Percentiles rank a stretch among this genome's conserved stretches.
These are phyloP conservation scores for Eulemur albifrons DNA, from an alignment of 2,797 vertebrate species.

Conservation along the genomic window DNA sequence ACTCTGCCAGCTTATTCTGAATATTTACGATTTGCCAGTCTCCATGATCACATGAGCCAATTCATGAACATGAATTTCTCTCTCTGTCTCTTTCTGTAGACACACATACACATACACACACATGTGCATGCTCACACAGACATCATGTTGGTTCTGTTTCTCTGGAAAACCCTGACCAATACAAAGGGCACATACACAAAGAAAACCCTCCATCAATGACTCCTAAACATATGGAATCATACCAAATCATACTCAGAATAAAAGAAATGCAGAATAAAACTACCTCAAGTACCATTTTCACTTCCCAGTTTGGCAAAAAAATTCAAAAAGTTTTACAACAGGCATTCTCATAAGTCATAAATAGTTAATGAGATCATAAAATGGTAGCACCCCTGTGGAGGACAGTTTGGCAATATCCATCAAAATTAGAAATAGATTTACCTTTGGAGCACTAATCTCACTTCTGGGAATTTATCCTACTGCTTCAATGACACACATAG, in stretches of 20 bases:
- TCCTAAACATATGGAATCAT: background rate
- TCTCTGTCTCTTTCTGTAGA: background rate
- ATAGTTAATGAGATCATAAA: background rate
- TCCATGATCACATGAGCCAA: background rate
- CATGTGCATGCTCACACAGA: background rate
- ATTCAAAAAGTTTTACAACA: background rate
- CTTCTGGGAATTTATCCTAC: background rate
- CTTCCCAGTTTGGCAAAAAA: background rate
- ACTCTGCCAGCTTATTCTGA: background rate
- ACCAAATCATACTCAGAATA: background rate
- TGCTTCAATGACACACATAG: background rate
- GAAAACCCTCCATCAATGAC: background rate
- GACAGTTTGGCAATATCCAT: background rate
- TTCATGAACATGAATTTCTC: background rate
- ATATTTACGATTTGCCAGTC: background rate
- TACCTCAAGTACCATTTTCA: background rate
- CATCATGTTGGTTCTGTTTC: background rate
- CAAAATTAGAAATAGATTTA: background rate
- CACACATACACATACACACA: background rate
- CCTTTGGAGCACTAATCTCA: background rate
- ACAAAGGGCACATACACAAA: background rate
- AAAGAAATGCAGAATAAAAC: background rate
- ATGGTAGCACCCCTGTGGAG: background rate
- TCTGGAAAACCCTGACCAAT: background rate
- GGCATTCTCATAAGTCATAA: background rate